Conservation (phyloP, 2,797 vertebrate genomes). For the Tokudaia tokunoshimensis region DNA sequence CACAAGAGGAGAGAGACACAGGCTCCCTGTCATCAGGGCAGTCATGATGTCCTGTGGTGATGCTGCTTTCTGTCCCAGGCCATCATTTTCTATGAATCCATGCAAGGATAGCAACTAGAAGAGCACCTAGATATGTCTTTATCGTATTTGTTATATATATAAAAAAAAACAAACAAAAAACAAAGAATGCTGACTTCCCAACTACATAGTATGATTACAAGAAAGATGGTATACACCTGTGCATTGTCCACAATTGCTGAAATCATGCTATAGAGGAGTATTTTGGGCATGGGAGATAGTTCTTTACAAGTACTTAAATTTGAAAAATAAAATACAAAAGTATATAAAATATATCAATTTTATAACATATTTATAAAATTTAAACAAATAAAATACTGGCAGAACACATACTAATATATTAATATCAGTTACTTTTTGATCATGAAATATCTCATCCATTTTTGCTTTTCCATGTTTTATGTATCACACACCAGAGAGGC, state of each 20-base stretch:
- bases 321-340: not conserved
- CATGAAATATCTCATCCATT: not conserved
- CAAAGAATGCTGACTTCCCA: not conserved
- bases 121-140: not conserved
- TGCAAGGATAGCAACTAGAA: not conserved
- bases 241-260: not conserved
- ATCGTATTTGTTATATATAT: not conserved
- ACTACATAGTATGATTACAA: not conserved
- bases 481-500: not conserved
- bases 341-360: not conserved
- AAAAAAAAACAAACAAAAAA: conserved; percentile 27
- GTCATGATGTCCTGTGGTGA: not conserved
- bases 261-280: not conserved
- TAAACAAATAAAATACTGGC: not conserved
- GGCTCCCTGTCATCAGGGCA: not conserved
- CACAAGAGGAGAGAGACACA: not conserved
- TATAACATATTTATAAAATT: not conserved
- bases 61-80: not conserved
- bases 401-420: not conserved
- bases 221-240: not conserved
- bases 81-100: not conserved
- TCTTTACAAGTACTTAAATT: not conserved
- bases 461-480: conserved; percentile 4
- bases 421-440: conserved; percentile 18
- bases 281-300: not conserved